phyloP scores from a whole-genome alignment of 1,140 invertebrate genomes.

The Limonius californicus region DNA sequence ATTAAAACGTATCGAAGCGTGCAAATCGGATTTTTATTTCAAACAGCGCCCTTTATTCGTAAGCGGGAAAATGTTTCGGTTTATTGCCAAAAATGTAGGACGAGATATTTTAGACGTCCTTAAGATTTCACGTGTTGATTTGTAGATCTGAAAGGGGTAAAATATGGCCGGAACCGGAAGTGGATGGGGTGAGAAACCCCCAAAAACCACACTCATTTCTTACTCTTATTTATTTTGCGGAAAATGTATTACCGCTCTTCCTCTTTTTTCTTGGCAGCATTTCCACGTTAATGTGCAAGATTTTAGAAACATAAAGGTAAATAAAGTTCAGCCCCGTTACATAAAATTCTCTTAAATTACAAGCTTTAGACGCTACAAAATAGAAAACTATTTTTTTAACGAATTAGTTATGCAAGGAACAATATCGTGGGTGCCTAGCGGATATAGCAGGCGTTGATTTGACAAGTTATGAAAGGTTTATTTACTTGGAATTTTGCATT shows the following conservation, averaged over 20 bases:
- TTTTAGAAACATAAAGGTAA: neutral
- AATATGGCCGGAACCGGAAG: slow-evolving; percentile 30
- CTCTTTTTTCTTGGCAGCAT: neutral
- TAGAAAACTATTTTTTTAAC: neutral
- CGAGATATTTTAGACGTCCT: slow-evolving; percentile 12
- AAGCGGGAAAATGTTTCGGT: neutral
- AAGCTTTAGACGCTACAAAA: too few relatives aligned
- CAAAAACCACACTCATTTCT: slow-evolving; percentile 22
- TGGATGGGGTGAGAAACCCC: slow-evolving; percentile 20
- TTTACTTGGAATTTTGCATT: neutral
- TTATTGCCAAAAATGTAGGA: neutral
- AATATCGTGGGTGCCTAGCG: neutral
- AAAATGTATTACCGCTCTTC: slow-evolving; percentile 7
- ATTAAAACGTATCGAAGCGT: slow-evolving; percentile 26
- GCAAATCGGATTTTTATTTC: slow-evolving; percentile 25
- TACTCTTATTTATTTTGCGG: slow-evolving; percentile 9
- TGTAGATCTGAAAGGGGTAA: slow-evolving; percentile 23
- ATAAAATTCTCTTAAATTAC: too few relatives aligned
- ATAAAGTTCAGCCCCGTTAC: too few relatives aligned
- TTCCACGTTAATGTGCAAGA: neutral
- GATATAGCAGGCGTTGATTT: neutral
- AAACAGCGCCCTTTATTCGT: neutral
- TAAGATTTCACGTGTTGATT: slow-evolving; percentile 29
- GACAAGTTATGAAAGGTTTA: neutral
- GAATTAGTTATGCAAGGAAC: neutral